These are phyloP conservation scores for Hyposoter dolosus DNA, from an alignment of 2,888 invertebrate species.

Conservation along the genomic window DNA sequence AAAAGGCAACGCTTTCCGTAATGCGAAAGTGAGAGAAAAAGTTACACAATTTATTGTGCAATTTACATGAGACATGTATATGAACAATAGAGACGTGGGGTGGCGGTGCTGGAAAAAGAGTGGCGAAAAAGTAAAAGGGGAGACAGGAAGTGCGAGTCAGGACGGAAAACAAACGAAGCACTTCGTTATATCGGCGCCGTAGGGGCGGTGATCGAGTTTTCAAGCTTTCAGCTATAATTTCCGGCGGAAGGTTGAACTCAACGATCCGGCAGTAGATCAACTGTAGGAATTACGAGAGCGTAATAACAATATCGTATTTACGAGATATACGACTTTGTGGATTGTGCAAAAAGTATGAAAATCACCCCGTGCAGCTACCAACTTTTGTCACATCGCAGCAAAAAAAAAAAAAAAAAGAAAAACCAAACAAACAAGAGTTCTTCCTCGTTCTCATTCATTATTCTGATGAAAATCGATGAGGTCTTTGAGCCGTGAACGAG, in stretches of 20 bases:
- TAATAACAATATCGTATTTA: constrained; percentile 45
- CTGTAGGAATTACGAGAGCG: constrained; percentile 35
- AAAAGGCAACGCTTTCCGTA: constrained; percentile 14
- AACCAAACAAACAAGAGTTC: neutral
- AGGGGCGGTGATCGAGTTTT: constrained; percentile 54
- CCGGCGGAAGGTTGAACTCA: constrained; percentile 59
- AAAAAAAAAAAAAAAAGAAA: too few relatives aligned
- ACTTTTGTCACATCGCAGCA: constrained; percentile 21
- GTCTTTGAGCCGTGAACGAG: neutral
- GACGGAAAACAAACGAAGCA: constrained; percentile 58
- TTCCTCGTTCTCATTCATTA: neutral
- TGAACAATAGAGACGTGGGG: neutral
- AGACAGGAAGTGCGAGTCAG: constrained; percentile 48
- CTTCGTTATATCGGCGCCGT: constrained; percentile 55
- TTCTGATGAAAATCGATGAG: neutral
- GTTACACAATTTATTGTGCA: constrained; percentile 38
- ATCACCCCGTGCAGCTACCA: constrained; percentile 3
- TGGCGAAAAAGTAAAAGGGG: constrained; percentile 24
- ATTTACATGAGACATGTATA: constrained; percentile 4
- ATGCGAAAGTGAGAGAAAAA: constrained; percentile 18
- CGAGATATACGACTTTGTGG: constrained; percentile 37
- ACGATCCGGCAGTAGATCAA: constrained; percentile 49
- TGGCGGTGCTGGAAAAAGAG: neutral
- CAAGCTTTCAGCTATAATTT: constrained; percentile 57
- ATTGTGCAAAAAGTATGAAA: constrained; percentile 27